Evolutionary conservation across 2,113 vertebrate species (phyloP), one percentile per base, ranked within the genome.

Genomic region (Geococcyx californianus): DNA sequence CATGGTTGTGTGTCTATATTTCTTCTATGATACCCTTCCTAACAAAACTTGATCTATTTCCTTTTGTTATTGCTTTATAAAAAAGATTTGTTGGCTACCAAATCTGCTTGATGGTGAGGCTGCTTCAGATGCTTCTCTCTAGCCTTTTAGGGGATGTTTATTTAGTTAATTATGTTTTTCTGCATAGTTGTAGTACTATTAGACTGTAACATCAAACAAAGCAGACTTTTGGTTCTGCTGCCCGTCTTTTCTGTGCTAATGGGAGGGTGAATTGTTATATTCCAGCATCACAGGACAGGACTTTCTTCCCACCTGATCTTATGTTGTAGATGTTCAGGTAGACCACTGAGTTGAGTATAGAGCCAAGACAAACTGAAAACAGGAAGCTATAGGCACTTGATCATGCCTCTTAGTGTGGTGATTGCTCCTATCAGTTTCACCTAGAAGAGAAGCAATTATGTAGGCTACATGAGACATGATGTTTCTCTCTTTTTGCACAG

Each of bases 391-490:
- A 20, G 13, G 49, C 63, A n/a, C 19, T 26, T 87, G 31, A 38
- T 10, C 24, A 7, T 0, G 0, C 68, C 24, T 8, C 26, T 73
- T 69, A 7, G 7, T 20, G 21, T 23, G n/a, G 42, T 26, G 54
- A 16, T 47, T 28, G 21, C 26, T 69, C 9, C 55, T 84, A 80
- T 54, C 62, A 54, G 23, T 64, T 58, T 79, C 20, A 25, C 10
- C 10, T 0, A 4, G 3, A 40, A 49, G 17, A 66, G n/a, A 54
- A n/a, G 16, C 31, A 17, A 24, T 55, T 66, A 47, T 31, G 36
- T 4, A 25, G 47, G 16, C 36, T 59, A 25, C 56, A 55, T 0
- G 1, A 55, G 10, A 24, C 45, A 42, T 7, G 25, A 40, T 0
- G 1, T 8, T 62, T 66, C 10, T 79, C 12, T 52, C 9, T 56